These are phyloP conservation scores for Phoenicopterus ruber DNA, from an alignment of 2,113 vertebrate species.

Conservation along the genomic window DNA sequence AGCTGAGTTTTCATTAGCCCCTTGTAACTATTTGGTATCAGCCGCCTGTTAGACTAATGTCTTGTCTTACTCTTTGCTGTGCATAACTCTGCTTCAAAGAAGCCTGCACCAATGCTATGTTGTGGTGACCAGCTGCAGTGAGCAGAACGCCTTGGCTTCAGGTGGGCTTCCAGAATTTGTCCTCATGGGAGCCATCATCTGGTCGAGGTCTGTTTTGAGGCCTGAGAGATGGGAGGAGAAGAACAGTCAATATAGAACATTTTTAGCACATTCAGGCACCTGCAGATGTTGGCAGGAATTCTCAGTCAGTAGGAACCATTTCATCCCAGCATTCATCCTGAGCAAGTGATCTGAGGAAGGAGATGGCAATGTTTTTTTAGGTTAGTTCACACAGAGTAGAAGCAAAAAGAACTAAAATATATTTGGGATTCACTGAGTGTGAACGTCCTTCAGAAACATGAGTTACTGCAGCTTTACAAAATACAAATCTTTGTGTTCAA, in stretches of 20 bases:
- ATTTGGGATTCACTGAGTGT: accelerated
- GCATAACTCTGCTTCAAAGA: not conserved
- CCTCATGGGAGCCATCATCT: accelerated
- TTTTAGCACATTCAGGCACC: not conserved
- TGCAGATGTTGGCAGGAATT: not conserved
- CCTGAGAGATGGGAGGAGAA: not conserved
- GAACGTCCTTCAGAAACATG: not conserved
- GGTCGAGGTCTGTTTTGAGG: not conserved
- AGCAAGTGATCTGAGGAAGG: not conserved
- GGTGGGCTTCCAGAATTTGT: not conserved
- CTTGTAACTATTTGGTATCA: not conserved
- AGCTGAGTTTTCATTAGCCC: not conserved
- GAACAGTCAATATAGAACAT: not conserved
- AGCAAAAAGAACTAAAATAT: not conserved
- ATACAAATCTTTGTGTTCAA: not conserved
- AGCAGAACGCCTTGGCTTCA: not conserved
- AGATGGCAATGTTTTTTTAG: not conserved
- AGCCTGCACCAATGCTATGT: not conserved
- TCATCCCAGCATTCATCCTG: not conserved
- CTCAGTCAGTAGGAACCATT: not conserved
- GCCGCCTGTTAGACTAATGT: not conserved
- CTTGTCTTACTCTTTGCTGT: not conserved
- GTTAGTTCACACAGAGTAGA: not conserved
- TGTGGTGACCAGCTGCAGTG: not conserved
- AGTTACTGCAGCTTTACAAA: not conserved